These are phyloP conservation scores for Ailurus styani DNA, from an alignment of 2,113 vertebrate species.

Conservation along the genomic window DNA sequence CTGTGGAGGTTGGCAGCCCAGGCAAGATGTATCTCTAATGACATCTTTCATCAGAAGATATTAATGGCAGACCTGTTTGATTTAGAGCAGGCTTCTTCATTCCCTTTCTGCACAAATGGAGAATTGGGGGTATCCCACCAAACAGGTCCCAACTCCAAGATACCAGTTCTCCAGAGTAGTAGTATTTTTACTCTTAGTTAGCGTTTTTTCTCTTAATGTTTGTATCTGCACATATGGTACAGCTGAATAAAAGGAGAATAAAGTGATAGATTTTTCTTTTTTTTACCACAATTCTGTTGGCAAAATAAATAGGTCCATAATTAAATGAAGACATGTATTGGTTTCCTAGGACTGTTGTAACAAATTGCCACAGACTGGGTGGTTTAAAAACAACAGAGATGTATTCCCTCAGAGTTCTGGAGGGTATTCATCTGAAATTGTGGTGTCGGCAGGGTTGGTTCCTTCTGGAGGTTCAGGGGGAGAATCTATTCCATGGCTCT, in stretches of 20 bases:
- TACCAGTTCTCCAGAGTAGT: not conserved
- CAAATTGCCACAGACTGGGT: not conserved
- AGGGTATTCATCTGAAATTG: not conserved
- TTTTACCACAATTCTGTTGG: slow-evolving; percentile 61
- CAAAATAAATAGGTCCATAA: not conserved
- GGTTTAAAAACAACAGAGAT: not conserved
- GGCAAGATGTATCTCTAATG: slow-evolving; percentile 45
- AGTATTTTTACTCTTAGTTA: slow-evolving; percentile 33
- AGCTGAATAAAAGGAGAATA: slow-evolving; percentile 64
- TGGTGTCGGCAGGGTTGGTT: not conserved
- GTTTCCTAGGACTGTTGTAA: not conserved
- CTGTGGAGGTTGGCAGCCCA: not conserved
- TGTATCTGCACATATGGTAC: slow-evolving; percentile 61
- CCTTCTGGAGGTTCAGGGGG: not conserved
- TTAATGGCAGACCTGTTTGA: slow-evolving; percentile 16
- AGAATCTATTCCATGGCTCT: no score
- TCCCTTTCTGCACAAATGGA: slow-evolving; percentile 23
- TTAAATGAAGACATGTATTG: not conserved
- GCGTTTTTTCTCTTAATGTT: not conserved
- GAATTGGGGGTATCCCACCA: not conserved
- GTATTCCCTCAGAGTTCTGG: not conserved
- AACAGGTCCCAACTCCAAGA: slow-evolving; percentile 27
- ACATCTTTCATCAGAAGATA: not conserved
- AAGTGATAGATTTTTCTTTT: slow-evolving; percentile 50
- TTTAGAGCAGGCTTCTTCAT: slow-evolving; percentile 29